A percentile compares a stretch with the other conserved stretches of the same genome.
phyloP scores from a whole-genome alignment of 2,888 invertebrate genomes.

The Heteropelma amictum region DNA sequence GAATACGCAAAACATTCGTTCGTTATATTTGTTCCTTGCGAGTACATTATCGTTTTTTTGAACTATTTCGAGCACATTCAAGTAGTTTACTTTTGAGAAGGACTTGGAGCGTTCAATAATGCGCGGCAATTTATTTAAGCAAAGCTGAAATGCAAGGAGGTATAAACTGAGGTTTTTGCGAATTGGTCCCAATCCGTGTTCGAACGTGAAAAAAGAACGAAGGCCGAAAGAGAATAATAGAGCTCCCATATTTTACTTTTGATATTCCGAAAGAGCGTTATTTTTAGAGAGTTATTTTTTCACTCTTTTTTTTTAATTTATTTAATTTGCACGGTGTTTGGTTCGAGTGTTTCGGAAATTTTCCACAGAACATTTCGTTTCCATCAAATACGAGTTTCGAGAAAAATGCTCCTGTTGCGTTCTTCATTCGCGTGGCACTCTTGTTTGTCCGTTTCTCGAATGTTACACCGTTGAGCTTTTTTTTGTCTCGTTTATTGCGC shows the following conservation, averaged over 20 bases:
- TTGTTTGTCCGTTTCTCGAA: slow-evolving; percentile 59
- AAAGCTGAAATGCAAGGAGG: no score
- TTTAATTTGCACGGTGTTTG: no score
- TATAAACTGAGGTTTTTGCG: no score
- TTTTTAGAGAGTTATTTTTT: background rate
- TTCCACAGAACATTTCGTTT: background rate
- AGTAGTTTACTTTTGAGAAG: no score
- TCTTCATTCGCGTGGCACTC: slow-evolving; percentile 51
- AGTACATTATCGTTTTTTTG: no score
- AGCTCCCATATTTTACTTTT: background rate
- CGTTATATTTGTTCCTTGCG: no score
- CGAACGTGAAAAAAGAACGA: no score
- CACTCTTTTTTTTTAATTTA: background rate
- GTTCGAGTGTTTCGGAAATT: background rate
- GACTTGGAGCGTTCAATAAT: no score
- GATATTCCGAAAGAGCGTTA: background rate
- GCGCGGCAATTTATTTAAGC: no score
- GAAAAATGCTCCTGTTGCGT: slow-evolving; percentile 31
- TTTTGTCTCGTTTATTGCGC: slow-evolving; percentile 27
- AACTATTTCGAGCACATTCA: no score
- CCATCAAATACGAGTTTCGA: slow-evolving; percentile 66
- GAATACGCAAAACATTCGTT: no score
- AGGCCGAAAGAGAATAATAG: background rate
- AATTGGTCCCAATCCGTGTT: no score
- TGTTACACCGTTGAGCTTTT: slow-evolving; percentile 59